A percentile compares a stretch with the other conserved stretches of the same genome.
Conservation (phyloP, 2,113 vertebrate species). For the Meriones unguiculatus region DNA sequence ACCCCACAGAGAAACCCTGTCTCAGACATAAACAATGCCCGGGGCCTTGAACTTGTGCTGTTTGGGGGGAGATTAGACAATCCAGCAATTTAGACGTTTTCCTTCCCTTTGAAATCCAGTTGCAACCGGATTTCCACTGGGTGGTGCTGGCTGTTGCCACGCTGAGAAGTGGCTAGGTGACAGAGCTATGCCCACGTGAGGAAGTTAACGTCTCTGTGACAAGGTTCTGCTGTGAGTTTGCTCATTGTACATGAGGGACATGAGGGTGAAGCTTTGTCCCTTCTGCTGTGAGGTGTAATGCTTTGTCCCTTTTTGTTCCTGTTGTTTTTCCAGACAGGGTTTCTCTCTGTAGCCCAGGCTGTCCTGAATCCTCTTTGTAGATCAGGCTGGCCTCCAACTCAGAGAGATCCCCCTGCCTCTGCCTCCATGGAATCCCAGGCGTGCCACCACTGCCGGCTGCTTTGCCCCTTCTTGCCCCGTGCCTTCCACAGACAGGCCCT, state of each 20-base stretch:
- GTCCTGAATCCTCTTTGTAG: too few species aligned
- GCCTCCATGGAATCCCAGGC: too few species aligned
- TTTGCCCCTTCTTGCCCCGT: not conserved
- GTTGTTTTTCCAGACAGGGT: too few species aligned
- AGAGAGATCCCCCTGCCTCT: too few species aligned
- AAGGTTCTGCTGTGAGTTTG: too few species aligned
- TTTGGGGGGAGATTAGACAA: not conserved
- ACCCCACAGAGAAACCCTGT: not conserved
- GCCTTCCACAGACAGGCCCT: not conserved
- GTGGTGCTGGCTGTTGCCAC: too few species aligned
- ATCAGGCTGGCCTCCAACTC: too few species aligned
- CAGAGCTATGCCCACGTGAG: not conserved
- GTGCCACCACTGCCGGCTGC: too few species aligned
- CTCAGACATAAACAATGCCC: not conserved
- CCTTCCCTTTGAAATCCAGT: not conserved
- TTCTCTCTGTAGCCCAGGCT: too few species aligned
- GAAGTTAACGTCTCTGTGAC: not conserved
- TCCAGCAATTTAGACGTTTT: not conserved
- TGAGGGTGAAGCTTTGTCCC: not conserved
- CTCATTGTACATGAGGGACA: not conserved
- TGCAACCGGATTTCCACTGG: not conserved
- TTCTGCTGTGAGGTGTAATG: not conserved
- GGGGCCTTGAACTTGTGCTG: not conserved
- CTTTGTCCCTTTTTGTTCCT: not conserved
- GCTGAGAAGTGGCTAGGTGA: not conserved